Evolutionary conservation across 1,140 invertebrate species (phyloP).

Genomic region (Heterodera schachtii): DNA sequence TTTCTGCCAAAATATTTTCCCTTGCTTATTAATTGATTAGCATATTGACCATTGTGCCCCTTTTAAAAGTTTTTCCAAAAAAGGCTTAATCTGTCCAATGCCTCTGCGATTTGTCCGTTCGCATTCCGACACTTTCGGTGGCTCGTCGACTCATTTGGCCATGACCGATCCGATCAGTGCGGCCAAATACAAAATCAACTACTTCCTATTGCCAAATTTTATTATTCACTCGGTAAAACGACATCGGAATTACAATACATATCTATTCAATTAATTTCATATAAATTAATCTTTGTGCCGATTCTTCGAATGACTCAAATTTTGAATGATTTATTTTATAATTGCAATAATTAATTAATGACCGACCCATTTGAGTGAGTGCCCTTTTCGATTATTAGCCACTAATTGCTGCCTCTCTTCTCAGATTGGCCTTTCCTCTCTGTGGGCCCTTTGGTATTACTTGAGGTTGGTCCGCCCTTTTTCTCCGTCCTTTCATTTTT

Average conservation of each 20-base stretch:
- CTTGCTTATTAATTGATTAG: background rate
- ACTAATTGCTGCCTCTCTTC: too few species aligned
- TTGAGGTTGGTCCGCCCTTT: conserved; percentile 48
- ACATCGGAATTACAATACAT: too few species aligned
- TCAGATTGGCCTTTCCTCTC: conserved; percentile 55
- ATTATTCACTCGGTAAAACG: conserved; percentile 56
- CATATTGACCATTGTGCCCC: background rate
- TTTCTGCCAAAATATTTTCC: background rate
- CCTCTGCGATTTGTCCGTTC: background rate
- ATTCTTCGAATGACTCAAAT: too few species aligned
- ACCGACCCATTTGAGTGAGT: background rate
- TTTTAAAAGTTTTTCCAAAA: background rate
- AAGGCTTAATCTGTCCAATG: background rate
- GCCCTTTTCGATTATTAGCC: too few species aligned
- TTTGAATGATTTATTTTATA: too few species aligned
- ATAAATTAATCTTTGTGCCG: too few species aligned
- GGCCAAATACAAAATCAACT: conserved; percentile 53
- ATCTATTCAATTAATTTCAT: too few species aligned
- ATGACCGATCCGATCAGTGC: conserved; percentile 17
- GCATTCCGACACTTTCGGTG: conserved; percentile 25
- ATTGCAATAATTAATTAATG: too few species aligned
- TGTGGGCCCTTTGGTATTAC: conserved; percentile 65
- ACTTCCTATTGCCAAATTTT: conserved; percentile 63
- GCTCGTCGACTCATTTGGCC: conserved; percentile 22
- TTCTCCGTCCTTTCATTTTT: background rate